Conservation (phyloP, 2,113 vertebrate genomes). For the Ammospiza nelsoni region DNA sequence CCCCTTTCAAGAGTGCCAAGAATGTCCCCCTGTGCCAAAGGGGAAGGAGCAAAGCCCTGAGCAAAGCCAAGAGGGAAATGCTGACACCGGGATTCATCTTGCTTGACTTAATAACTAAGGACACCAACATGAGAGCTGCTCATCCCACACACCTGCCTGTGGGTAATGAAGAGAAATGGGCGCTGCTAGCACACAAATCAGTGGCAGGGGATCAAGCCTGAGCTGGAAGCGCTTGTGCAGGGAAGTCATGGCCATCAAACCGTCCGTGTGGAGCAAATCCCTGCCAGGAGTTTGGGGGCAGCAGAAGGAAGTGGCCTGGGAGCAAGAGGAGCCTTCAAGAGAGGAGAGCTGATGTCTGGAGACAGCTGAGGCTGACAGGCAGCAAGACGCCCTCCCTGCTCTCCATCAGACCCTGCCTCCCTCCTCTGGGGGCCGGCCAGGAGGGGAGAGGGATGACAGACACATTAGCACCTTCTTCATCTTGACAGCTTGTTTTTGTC, state of each 20-base stretch:
- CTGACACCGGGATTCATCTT: background rate
- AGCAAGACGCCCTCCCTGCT: background rate
- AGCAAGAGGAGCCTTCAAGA: background rate
- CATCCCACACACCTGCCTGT: background rate
- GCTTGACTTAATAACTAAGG: slow-evolving; percentile 48
- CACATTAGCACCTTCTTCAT: slow-evolving; percentile 39
- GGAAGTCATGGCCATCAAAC: background rate
- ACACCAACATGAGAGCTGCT: slow-evolving; percentile 49
- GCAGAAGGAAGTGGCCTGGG: background rate
- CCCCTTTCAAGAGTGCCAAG: background rate
- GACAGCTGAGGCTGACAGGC: background rate
- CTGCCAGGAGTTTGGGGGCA: background rate
- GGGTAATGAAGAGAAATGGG: slow-evolving; percentile 51
- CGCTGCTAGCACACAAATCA: slow-evolving; percentile 4
- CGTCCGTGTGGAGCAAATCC: background rate
- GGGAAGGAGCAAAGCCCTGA: background rate
- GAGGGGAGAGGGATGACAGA: slow-evolving; percentile 16
- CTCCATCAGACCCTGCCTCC: background rate
- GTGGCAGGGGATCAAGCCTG: background rate
- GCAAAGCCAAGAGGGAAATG: slow-evolving; percentile 10
- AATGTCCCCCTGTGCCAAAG: background rate
- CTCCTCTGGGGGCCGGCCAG: background rate
- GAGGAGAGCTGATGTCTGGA: background rate
- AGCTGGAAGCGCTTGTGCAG: background rate
- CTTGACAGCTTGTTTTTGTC: slow-evolving; percentile 25